phyloP scores from a whole-genome alignment of 2,888 invertebrate species.

The Baccha elongata region DNA sequence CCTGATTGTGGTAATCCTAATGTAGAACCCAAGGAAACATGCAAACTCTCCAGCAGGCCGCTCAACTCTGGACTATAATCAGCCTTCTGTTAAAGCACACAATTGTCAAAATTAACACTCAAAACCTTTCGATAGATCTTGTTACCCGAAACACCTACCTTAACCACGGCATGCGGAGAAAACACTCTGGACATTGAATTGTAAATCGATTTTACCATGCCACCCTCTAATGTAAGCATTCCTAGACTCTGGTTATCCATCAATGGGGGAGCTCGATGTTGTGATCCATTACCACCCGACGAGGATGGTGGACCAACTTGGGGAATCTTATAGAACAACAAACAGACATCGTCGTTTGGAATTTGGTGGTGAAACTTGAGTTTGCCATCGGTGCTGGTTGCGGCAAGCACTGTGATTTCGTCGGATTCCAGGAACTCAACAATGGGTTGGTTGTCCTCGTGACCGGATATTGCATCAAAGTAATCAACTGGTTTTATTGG shows the following conservation, averaged over 20 bases:
- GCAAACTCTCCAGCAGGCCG: constrained; percentile 81
- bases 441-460: constrained; percentile 80
- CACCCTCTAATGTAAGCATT: constrained; percentile 82
- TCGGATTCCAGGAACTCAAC: constrained; percentile 83
- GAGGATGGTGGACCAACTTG: constrained; percentile 77
- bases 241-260: constrained; percentile 79
- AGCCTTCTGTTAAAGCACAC: constrained; percentile 76
- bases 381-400: constrained; percentile 81
- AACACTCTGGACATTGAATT: constrained; percentile 82
- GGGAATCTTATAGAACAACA: constrained; percentile 83
- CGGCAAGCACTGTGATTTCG: constrained; percentile 82
- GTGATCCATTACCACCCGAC: constrained; percentile 35
- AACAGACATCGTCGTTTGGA: constrained; percentile 81
- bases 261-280: constrained; percentile 33
- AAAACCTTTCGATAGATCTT: constrained; percentile 35
- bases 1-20: constrained; percentile 82
- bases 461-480: constrained; percentile 79
- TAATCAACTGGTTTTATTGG: constrained; percentile 78
- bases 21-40: constrained; percentile 81
- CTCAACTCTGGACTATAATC: constrained; percentile 81
- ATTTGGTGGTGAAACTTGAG: constrained; percentile 82
- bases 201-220: constrained; percentile 83
- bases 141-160: constrained; percentile 76
- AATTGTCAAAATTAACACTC: constrained; percentile 61
- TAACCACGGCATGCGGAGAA: constrained; percentile 80